phyloP scores from a whole-genome alignment of 2,797 vertebrate species.

The Gymnopithys bicolor region DNA sequence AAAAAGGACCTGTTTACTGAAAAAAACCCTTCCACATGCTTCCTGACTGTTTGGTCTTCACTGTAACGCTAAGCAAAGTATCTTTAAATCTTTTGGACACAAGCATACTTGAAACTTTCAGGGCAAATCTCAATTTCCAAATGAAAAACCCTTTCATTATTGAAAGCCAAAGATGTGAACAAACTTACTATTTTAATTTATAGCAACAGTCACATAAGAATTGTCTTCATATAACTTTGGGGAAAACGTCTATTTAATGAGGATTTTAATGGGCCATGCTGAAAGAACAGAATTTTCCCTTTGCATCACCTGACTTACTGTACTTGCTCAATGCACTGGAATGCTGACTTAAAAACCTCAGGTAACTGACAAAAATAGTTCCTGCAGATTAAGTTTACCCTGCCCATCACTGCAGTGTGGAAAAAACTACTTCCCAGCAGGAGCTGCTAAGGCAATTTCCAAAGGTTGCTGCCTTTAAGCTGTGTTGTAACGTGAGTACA shows the following conservation, averaged over 20 bases:
- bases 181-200: slow-evolving; percentile 7
- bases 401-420: fast-evolving
- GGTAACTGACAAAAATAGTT: neutral
- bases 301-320: neutral
- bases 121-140: slow-evolving; percentile 11
- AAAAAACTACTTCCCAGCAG: neutral
- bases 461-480: neutral
- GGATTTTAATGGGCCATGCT: neutral
- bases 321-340: neutral
- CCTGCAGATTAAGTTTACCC: neutral
- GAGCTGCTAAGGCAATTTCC: neutral
- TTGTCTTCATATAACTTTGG: neutral
- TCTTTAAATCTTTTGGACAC: neutral
- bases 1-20: neutral
- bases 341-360: neutral
- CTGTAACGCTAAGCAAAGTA: slow-evolving; percentile 5
- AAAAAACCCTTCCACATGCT: neutral
- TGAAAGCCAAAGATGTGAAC: neutral
- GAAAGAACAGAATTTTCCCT: neutral
- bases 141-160: neutral
- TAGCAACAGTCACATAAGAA: neutral
- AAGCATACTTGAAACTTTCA: neutral
- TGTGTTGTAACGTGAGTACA: fast-evolving
- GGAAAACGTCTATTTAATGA: neutral
- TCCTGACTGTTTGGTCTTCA: neutral